These are phyloP conservation scores for Steromphala cineraria DNA, from an alignment of 2,888 invertebrate genomes.

Conservation along the genomic window DNA sequence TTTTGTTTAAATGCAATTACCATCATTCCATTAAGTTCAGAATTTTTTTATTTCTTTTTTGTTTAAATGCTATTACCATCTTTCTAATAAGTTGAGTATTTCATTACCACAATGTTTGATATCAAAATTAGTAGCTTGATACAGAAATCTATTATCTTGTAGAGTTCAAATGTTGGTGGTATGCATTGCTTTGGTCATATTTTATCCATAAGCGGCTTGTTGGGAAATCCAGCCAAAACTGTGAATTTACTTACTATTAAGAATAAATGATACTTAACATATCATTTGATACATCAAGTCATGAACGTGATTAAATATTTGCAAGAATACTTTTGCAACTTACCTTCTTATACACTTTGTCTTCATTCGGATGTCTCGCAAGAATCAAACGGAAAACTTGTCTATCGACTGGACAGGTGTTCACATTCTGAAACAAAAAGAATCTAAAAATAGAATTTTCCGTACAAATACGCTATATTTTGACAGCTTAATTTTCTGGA, in stretches of 20 bases:
- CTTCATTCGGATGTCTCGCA: slow-evolving; percentile 83
- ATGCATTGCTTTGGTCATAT: no score
- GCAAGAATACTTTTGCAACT: slow-evolving; percentile 59
- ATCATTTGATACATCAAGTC: neutral
- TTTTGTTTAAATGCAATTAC: no score
- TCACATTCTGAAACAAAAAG: slow-evolving; percentile 82
- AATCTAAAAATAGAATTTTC: neutral
- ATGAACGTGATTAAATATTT: no score
- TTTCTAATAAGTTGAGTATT: no score
- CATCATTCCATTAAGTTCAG: no score
- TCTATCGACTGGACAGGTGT: slow-evolving; percentile 95
- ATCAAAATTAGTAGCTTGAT: no score
- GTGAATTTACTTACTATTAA: neutral
- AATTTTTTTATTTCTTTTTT: no score
- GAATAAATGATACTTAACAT: neutral
- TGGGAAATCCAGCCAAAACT: neutral
- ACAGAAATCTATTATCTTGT: no score
- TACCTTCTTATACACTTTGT: slow-evolving; percentile 80
- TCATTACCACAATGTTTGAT: no score
- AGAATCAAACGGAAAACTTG: slow-evolving; percentile 86
- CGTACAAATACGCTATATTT: no score
- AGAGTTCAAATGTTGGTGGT: no score
- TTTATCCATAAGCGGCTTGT: neutral
- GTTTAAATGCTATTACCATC: no score
- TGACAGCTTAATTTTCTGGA: neutral